Percentiles rank a stretch among this genome's conserved stretches.
Conservation (phyloP, 2,888 invertebrate genomes). For the Acholoe squamosa region DNA sequence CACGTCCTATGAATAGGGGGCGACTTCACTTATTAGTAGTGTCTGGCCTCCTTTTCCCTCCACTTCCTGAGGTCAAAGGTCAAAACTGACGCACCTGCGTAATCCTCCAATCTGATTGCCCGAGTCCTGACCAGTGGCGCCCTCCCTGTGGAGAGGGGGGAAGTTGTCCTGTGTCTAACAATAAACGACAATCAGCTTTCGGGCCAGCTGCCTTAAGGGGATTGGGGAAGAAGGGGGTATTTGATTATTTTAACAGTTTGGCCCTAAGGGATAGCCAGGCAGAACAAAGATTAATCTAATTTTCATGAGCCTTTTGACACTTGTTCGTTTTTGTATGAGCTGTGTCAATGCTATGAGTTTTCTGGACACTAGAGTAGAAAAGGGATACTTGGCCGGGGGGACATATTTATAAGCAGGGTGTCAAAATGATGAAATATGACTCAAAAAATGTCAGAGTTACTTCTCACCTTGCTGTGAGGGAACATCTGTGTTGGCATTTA, state of each 20-base stretch:
- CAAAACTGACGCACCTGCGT: conserved; percentile 21
- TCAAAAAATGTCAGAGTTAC: neutral
- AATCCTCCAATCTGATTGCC: conserved; percentile 9
- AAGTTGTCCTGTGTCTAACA: neutral
- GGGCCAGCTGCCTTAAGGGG: neutral
- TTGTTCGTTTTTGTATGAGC: neutral
- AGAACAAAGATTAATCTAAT: neutral
- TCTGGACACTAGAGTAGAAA: neutral
- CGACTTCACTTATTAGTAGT: too few relatives aligned
- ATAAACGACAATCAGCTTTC: neutral
- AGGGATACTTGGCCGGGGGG: neutral
- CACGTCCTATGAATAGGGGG: too few relatives aligned
- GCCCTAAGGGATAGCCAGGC: neutral
- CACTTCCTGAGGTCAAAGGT: conserved; percentile 46
- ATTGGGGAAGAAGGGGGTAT: neutral
- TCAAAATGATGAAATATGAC: neutral
- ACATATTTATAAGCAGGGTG: neutral
- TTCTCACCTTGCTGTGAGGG: too few relatives aligned
- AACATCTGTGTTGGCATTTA: too few relatives aligned
- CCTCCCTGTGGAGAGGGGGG: neutral
- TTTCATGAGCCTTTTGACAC: conserved; percentile 1
- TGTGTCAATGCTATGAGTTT: neutral
- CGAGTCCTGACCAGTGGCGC: conserved; percentile 13
- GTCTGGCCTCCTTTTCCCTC: neutral
- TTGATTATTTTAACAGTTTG: conserved; percentile 36